Evolutionary conservation across 2,888 invertebrate genomes (phyloP).

Genomic region (Ectemnius continuus): DNA sequence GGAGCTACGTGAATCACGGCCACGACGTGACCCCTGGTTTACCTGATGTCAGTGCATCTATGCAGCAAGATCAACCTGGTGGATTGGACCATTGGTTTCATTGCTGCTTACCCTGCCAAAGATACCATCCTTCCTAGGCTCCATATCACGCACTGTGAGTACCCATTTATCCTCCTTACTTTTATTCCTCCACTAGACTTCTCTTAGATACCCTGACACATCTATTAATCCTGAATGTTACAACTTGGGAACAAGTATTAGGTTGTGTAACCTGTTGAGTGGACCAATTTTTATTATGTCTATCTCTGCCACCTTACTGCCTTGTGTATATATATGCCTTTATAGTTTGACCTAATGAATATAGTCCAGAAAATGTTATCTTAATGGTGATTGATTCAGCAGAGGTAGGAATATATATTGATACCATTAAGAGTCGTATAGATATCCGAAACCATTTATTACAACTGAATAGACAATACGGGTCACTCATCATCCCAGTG

Average conservation of each 20-base stretch:
- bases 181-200: background rate
- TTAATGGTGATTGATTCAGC: too few species aligned
- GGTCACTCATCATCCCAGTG: too few species aligned
- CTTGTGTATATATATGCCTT: too few species aligned
- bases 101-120: constrained; percentile 48
- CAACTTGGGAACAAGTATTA: too few species aligned
- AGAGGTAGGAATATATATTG: too few species aligned
- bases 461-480: too few species aligned
- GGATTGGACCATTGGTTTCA: constrained; percentile 45
- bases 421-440: too few species aligned
- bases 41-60: constrained; percentile 59
- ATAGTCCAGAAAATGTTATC: too few species aligned
- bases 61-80: constrained; percentile 32
- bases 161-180: constrained; percentile 32
- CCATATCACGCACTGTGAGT: constrained; percentile 73
- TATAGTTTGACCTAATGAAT: background rate
- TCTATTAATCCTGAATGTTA: too few species aligned
- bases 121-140: constrained; percentile 61
- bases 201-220: background rate
- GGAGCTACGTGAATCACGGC: constrained; percentile 54
- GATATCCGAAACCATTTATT: too few species aligned
- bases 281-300: background rate
- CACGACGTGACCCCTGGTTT: constrained; percentile 53
- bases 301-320: too few species aligned
- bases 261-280: background rate